Base-by-base conservation (phyloP, 1,140 invertebrate genomes). In the Euwallacea fornicatus region DNA sequence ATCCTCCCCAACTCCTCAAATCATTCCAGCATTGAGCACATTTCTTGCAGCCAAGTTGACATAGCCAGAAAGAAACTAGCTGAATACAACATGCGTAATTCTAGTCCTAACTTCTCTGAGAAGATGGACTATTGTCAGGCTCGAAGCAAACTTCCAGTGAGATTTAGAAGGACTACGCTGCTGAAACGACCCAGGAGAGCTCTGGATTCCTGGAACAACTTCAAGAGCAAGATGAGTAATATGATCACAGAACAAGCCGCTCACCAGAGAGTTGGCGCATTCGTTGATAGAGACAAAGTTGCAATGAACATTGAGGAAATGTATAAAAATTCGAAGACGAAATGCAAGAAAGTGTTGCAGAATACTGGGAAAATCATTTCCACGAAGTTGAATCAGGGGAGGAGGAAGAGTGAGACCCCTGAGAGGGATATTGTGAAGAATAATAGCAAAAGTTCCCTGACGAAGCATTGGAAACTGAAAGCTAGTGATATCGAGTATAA, bases 401-500 rank as follows among this genome's bases (percentile, higher is more conserved):
- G 66, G 58, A 75, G 71, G 63, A 73, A 53, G 13, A 61, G 58
- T 50, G 67, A n/a, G 16, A 50, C 46, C 9, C 9, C 9, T 11
- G 46, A 59, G 7, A 53, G 33, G 10, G 50, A 67, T 7, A 63
- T 21, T 42, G 7, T 15, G 63, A 59, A 33, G 11, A 59, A 59
- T 13, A 59, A 41, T 44, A n/a, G 16, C 42, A 10, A 56, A 50
- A 13, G 13, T 10, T 11, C 9, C 9, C 46, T 11, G 13, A 2
- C 46, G 9, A 50, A 50, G 13, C 77, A 74, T 73, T 60, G 67
- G 7, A 66, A 74, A 50, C 41, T 80, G 11, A 78, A 67, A 33
- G 76, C 78, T 42, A 79, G 69, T 74, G 80, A 81, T 76, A 80
- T 80, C 11, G 77, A 80, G 60, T 78, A 79, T 63, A 74, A 73